Evolutionary conservation across 2,797 vertebrate genomes (phyloP).

Genomic region (Xenentodon cancila): DNA sequence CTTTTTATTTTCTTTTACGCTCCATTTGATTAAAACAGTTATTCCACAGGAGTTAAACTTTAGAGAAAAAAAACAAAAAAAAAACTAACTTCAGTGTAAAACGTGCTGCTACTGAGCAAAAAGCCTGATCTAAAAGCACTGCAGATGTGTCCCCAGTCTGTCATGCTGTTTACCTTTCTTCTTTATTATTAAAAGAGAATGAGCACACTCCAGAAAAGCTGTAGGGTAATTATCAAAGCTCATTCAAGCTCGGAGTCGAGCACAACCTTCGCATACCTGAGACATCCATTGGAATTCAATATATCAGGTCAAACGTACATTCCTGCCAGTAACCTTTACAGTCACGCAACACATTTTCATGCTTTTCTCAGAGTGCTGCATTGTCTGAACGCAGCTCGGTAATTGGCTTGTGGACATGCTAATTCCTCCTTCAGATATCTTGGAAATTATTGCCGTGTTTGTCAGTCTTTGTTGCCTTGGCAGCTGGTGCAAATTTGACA

Average conservation of each 20-base stretch:
- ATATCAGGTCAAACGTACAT: constrained; percentile 45
- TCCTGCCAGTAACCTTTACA: constrained; percentile 28
- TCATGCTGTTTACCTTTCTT: constrained; percentile 56
- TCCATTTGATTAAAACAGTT: constrained; percentile 39
- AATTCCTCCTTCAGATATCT: constrained; percentile 27
- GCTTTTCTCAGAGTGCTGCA: constrained; percentile 6
- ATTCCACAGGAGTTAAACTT: constrained; percentile 30
- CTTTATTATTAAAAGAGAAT: constrained; percentile 55
- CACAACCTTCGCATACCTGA: constrained; percentile 37
- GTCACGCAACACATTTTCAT: constrained; percentile 31
- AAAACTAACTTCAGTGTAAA: constrained; percentile 11
- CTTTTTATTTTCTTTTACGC: constrained; percentile 33
- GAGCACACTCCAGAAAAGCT: constrained; percentile 48
- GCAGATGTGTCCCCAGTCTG: constrained; percentile 33
- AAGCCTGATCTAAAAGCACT: constrained; percentile 23
- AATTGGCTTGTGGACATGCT: constrained; percentile 30
- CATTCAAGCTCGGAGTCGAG: constrained; percentile 49
- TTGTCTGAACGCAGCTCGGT: constrained; percentile 9
- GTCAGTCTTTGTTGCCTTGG: constrained; percentile 31
- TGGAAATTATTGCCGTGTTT: constrained; percentile 18
- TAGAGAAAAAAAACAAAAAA: constrained; percentile 14
- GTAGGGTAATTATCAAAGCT: constrained; percentile 65
- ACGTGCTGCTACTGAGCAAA: constrained; percentile 23
- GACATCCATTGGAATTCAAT: constrained; percentile 58
- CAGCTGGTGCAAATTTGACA: constrained; percentile 29